Evolutionary conservation across 2,888 invertebrate genomes (phyloP), one percentile per base, ranked within the genome.

Genomic region (Megalurothrips usitatus): DNA sequence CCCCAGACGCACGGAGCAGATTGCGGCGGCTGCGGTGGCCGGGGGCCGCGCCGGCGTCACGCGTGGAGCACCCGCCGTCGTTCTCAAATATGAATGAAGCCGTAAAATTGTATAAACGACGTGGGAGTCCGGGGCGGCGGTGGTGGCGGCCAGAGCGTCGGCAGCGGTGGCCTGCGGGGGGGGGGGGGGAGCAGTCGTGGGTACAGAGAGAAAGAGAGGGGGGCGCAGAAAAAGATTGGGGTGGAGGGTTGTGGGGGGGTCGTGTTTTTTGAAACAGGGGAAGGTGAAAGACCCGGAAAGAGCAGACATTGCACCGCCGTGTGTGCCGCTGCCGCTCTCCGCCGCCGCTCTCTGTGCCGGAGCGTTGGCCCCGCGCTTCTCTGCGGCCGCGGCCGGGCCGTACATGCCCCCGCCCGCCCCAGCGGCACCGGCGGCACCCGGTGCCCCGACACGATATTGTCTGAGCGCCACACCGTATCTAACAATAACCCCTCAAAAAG

Each of bases 41-140:
- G n/a, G 9, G 68, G 6, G 68, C 68, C 68, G 34, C 2, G 34
- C 34, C 34, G 34, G 34, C 34, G 34, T 43, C 34, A 58, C 58
- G 58, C 58, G 58, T 58, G 58, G 14, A 58, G 58, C 58, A 19
- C 58, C 68, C 68, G 68, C 19, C 58, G 58, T 58, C 58, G 58
- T 58, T 58, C 12, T 75, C 68, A 75, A 75, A 75, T 75, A 75
- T 75, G 68, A 75, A 75, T 75, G 68, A 75, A 75, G 68, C 68
- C 23, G 68, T 75, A 75, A 75, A 75, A 75, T 75, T 75, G 68
- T 75, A 75, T 75, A 75, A 75, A 75, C 68, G 23, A 26, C 68
- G 26, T 26, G 68, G 68, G 26, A 68, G 68, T 17, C 68, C 17
- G 58, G 58, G 19, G 58, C 14, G 52, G 52, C 49, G 49, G 10